These are phyloP conservation scores for Decapterus maruadsi DNA, from an alignment of 2,797 vertebrate genomes.

Conservation along the genomic window DNA sequence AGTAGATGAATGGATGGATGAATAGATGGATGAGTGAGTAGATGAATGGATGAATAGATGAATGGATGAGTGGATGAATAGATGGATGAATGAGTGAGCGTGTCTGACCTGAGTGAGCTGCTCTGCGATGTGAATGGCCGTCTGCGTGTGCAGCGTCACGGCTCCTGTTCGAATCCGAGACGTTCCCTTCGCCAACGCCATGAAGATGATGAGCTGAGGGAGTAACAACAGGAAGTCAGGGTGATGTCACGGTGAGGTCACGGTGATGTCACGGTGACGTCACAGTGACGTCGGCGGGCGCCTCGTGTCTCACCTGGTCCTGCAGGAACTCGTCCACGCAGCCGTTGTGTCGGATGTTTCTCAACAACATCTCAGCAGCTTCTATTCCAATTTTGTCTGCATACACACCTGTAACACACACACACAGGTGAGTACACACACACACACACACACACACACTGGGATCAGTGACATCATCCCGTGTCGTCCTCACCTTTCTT, in stretches of 20 bases:
- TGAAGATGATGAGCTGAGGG: constrained; percentile 94
- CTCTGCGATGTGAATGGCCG: constrained; percentile 95
- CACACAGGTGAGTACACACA: neutral
- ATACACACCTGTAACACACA: constrained; percentile 87
- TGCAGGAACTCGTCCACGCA: constrained; percentile 97
- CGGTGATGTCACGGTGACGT: constrained; percentile 11
- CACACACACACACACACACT: too few relatives aligned
- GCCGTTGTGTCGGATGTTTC: constrained; percentile 94
- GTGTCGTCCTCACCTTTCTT: constrained; percentile 91
- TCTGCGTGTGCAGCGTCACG: constrained; percentile 95
- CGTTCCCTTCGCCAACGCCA: constrained; percentile 94
- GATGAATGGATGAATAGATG: too few relatives aligned
- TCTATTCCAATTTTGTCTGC: constrained; percentile 94
- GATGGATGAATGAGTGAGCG: neutral
- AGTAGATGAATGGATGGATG: too few relatives aligned
- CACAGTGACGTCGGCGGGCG: neutral
- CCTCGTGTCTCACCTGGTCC: constrained; percentile 89
- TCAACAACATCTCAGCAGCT: constrained; percentile 95
- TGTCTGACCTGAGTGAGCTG: constrained; percentile 90
- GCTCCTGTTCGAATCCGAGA: constrained; percentile 93
- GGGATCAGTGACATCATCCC: too few relatives aligned
- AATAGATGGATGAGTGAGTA: too few relatives aligned
- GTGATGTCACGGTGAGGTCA: neutral
- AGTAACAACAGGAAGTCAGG: constrained; percentile 7
- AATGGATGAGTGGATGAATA: too few relatives aligned